phyloP scores from a whole-genome alignment of 1,140 invertebrate species.

The Halyomorpha halys region DNA sequence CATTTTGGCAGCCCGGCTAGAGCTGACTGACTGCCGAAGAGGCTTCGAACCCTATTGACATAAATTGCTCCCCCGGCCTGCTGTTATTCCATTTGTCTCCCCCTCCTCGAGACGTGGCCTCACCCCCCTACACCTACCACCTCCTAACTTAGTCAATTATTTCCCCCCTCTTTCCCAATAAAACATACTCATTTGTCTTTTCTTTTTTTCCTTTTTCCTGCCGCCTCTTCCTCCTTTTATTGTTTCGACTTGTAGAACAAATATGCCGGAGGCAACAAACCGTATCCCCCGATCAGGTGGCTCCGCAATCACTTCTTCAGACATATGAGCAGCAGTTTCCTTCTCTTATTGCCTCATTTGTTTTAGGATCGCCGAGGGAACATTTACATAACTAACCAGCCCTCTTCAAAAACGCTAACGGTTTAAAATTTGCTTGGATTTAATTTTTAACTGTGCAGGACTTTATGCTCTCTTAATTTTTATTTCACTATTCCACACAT shows the following conservation, averaged over 20 bases:
- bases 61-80: slow-evolving; percentile 11
- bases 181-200: slow-evolving; percentile 19
- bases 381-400: no score
- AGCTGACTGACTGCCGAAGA: not conserved
- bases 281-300: not conserved
- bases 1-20: no score
- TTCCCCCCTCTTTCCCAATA: slow-evolving; percentile 16
- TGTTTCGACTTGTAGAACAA: slow-evolving; percentile 1
- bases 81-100: slow-evolving; percentile 17
- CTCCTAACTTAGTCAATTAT: slow-evolving; percentile 18
- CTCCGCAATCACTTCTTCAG: no score
- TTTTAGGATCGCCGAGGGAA: no score
- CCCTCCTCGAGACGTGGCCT: no score
- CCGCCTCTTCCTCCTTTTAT: slow-evolving; percentile 10
- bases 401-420: no score
- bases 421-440: no score
- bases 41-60: slow-evolving; percentile 13
- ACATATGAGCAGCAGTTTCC: not conserved
- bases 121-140: not conserved
- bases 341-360: slow-evolving; percentile 1
- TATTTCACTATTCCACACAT: no score
- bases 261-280: not conserved
- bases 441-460: no score
- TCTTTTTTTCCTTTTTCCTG: slow-evolving; percentile 5
- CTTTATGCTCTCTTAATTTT: no score